phyloP scores from a whole-genome alignment of 2,888 invertebrate species.

The Fabriciana adippe region DNA sequence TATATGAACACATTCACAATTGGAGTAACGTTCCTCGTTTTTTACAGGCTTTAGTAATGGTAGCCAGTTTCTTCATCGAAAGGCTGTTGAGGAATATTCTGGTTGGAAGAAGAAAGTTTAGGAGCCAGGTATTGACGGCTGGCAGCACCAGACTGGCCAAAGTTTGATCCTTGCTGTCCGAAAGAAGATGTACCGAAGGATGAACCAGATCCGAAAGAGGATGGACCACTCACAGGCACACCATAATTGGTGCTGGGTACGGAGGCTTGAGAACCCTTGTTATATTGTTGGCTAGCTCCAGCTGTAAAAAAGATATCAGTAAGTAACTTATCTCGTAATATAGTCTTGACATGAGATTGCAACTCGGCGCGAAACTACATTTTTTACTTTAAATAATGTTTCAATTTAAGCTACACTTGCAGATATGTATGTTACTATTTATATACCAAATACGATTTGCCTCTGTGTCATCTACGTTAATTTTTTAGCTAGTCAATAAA shows the following conservation, averaged over 20 bases:
- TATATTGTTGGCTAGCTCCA: slow-evolving; percentile 43
- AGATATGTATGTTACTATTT: no score
- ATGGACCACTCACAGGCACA: slow-evolving; percentile 15
- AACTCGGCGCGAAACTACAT: no score
- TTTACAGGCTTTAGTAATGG: slow-evolving; percentile 53
- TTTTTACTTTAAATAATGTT: not conserved
- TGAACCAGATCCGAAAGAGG: slow-evolving; percentile 38
- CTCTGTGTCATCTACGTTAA: no score
- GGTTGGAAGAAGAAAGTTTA: slow-evolving; percentile 48
- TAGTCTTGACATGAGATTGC: no score
- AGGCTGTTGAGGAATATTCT: slow-evolving; percentile 63
- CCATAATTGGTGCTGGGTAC: slow-evolving; percentile 50
- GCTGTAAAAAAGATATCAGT: slow-evolving; percentile 24
- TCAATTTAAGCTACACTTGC: no score
- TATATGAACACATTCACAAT: slow-evolving; percentile 35
- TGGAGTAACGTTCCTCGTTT: slow-evolving; percentile 18
- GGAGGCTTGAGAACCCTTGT: slow-evolving; percentile 33
- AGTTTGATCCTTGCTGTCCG: slow-evolving; percentile 24
- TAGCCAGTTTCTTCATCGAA: slow-evolving; percentile 62
- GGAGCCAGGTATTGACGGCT: slow-evolving; percentile 69
- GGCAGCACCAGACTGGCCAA: slow-evolving; percentile 40
- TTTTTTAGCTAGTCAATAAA: no score
- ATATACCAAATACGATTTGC: no score
- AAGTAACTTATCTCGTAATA: no score
- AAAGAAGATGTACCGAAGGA: slow-evolving; percentile 22